Evolutionary conservation across 2,888 invertebrate genomes (phyloP), one percentile per base, ranked within the genome.

Genomic region (Apomyelois bistriatella): DNA sequence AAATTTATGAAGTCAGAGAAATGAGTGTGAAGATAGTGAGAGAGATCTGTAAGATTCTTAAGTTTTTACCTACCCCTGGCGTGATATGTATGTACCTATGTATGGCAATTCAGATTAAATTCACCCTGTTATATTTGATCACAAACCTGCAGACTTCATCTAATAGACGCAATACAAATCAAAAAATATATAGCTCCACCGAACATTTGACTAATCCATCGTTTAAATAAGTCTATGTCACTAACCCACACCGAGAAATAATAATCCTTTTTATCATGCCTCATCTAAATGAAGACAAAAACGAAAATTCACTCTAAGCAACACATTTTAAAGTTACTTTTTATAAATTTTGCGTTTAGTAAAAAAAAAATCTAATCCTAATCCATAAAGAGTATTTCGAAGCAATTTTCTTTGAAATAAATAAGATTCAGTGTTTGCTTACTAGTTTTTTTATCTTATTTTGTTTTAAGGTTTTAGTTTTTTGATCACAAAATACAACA

Each of bases 261-360:
- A 72, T 74, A 79, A 79, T 77, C 74, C 64, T 56, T 65, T 69
- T 74, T 72, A 74, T 75, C 72, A 61, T 60, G 58, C 60, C 57
- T 41, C 61, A 65, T 66, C 69, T 67, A 43, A 48, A 54, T 46
- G n/a, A 46, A 37, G 4, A 36, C 37, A 0, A 41, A 15, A 52
- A 54, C 42, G 15, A 15, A 1, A 62, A 38, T 65, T 10, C 53
- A 59, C 65, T 62, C 59, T 65, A 63, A 10, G 0, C 9, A 3
- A 3, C 1, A 5, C 1, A 1, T 0, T 8, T 36, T 60, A 64
- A 62, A 55, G 54, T 53, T 43, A 9, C 16, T 51, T 54, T 53
- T 57, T 9, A 6, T n/a, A 22, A 8, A 2, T 0, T 13, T 53
- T 50, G 50, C 56, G 12, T 15, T 40, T 16, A 1, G 9, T 13